These are phyloP conservation scores for Doris montereyensis DNA, from an alignment of 2,888 invertebrate species.

Conservation along the genomic window DNA sequence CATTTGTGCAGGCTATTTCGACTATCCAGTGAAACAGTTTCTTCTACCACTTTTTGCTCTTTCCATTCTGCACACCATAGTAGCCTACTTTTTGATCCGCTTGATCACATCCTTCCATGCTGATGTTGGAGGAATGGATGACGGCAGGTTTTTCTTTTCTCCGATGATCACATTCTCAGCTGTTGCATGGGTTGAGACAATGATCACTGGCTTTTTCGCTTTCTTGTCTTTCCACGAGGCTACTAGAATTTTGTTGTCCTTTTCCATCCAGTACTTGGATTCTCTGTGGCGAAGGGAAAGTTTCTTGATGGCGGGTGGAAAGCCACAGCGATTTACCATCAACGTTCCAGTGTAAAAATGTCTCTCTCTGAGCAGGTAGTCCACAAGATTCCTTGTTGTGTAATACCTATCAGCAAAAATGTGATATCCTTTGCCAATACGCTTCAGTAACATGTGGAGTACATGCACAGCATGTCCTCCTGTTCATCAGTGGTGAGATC, in stretches of 20 bases:
- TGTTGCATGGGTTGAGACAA: background rate
- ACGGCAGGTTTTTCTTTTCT: background rate
- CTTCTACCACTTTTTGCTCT: background rate
- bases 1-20: background rate
- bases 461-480: background rate
- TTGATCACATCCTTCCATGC: background rate
- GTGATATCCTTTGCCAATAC: background rate
- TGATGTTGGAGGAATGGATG: background rate
- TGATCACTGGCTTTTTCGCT: conserved; percentile 1
- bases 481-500: background rate
- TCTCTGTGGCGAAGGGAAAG: background rate
- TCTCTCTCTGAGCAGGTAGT: background rate
- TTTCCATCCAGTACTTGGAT: background rate
- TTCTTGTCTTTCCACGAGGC: conserved; percentile 8
- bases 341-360: conserved; percentile 18
- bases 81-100: background rate
- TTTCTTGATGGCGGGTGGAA: background rate
- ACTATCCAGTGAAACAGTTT: background rate
- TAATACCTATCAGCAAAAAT: conserved; percentile 1
- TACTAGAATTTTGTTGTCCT: background rate
- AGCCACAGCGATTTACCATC: background rate
- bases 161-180: background rate
- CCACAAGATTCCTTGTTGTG: background rate
- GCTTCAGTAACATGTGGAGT: background rate
- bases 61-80: background rate